phyloP scores from a whole-genome alignment of 2,888 invertebrate genomes.

The Microctonus aethiopoides region DNA sequence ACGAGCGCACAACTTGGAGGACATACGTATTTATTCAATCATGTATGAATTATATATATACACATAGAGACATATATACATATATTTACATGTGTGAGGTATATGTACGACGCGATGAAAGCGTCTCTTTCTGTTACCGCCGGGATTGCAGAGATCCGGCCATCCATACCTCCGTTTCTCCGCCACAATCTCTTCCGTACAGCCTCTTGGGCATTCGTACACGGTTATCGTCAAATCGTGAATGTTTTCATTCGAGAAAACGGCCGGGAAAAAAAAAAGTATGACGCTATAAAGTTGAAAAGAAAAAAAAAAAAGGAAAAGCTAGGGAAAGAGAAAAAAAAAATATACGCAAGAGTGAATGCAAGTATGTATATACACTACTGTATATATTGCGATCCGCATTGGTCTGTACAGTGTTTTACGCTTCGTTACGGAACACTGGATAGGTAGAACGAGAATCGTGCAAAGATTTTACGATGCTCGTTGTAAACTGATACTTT shows the following conservation, averaged over 20 bases:
- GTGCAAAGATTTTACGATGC: slow-evolving; percentile 46
- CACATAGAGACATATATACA: too few relatives aligned
- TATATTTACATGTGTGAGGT: too few relatives aligned
- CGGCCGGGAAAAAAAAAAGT: slow-evolving; percentile 4
- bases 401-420: slow-evolving; percentile 31
- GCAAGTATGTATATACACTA: slow-evolving; percentile 33
- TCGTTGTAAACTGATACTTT: slow-evolving; percentile 36
- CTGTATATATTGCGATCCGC: slow-evolving; percentile 33
- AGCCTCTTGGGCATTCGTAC: slow-evolving; percentile 12
- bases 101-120: too few relatives aligned
- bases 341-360: slow-evolving; percentile 29
- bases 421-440: slow-evolving; percentile 35
- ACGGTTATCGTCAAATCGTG: slow-evolving; percentile 26
- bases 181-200: neutral
- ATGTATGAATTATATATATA: slow-evolving; percentile 28
- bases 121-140: slow-evolving; percentile 27
- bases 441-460: slow-evolving; percentile 31
- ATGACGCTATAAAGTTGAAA: slow-evolving; percentile 16
- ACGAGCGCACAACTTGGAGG: slow-evolving; percentile 16
- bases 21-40: slow-evolving; percentile 19
- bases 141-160: slow-evolving; percentile 24
- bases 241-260: slow-evolving; percentile 18
- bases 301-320: slow-evolving; percentile 16
- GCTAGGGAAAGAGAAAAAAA: slow-evolving; percentile 5
- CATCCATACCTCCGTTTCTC: neutral